phyloP scores from a whole-genome alignment of 2,888 invertebrate genomes.

The Ophion ellenae region DNA sequence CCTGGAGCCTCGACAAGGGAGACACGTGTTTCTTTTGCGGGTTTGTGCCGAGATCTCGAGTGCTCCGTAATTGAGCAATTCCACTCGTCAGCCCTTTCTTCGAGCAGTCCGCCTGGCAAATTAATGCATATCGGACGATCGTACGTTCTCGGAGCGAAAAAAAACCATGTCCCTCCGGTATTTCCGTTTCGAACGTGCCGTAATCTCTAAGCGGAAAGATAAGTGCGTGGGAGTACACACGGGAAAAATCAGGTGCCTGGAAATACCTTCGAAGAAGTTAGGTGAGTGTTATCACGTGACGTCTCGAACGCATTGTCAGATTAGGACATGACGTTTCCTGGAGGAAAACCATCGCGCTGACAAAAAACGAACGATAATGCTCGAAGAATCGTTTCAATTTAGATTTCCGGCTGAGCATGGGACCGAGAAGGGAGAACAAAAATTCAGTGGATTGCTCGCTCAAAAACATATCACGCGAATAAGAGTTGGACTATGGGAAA shows the following conservation, averaged over 20 bases:
- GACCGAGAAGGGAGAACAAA: neutral
- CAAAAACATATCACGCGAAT: no score
- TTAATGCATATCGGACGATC: slow-evolving; percentile 53
- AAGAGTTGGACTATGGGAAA: no score
- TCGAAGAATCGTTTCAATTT: no score
- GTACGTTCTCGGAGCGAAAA: slow-evolving; percentile 15
- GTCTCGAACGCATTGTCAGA: no score
- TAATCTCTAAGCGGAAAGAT: no score
- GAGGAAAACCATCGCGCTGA: no score
- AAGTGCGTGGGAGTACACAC: no score
- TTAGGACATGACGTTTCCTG: no score
- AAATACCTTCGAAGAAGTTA: neutral
- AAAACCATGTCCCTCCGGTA: neutral
- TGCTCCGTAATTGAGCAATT: slow-evolving; percentile 76
- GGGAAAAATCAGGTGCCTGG: neutral
- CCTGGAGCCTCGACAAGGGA: slow-evolving; percentile 34
- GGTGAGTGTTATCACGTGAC: neutral
- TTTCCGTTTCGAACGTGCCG: slow-evolving; percentile 6
- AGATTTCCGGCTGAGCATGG: no score
- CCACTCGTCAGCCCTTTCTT: slow-evolving; percentile 65
- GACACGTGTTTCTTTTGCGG: slow-evolving; percentile 17
- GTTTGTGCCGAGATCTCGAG: slow-evolving; percentile 21
- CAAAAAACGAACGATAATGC: no score
- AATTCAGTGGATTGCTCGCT: neutral
- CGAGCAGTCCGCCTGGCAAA: slow-evolving; percentile 39